Base-by-base conservation (phyloP, 2,113 vertebrate genomes). In the Sylvietta virens region DNA sequence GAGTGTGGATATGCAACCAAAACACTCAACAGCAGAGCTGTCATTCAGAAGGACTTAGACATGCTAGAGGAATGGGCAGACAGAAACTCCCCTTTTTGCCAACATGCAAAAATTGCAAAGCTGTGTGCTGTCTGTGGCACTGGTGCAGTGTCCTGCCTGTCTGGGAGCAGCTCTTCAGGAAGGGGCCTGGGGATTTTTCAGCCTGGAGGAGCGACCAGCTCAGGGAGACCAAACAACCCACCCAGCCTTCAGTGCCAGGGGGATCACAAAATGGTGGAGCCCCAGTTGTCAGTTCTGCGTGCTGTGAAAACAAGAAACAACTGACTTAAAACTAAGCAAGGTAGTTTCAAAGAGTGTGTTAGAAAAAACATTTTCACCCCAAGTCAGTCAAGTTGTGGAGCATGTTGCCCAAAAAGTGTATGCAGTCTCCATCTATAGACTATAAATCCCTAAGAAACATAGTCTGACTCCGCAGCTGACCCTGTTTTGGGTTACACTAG, bases 221-320 rank as follows among this genome's bases (percentile, higher is more conserved):
- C 39, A 44, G 22, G 15, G 19, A 23, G 27, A 61, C 14, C 10
- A 76, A 65, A 33, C 26, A 57, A 20, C 24, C 26, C 9, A 4
- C 2, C 5, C 42, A 35, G 10, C 4, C 28, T 53, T 21, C 53
- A 56, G 12, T 21, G 15, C 12, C 0, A 1, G 12, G 5, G 8
- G 7, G 2, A 22, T n/a, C 26, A 24, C 10, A 54, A 47, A 54
- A 53, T 11, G 19, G 22, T 47, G 6, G 10, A 71, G 14, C 6
- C 27, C 5, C 8, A 15, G 14, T 23, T 39, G 20, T 44, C 31
- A 64, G 11, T 37, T 22, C 7, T 42, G 16, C 1, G 1, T 53
- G 11, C 9, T 76, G 11, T 37, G n/a, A 81, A 48, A 50, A 76
- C 11, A 84, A 80, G 14, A 57, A 74, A 39, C 7, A 37, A 44